Evolutionary conservation across 2,888 invertebrate species (phyloP).

Genomic region (Hirtodrosophila duncani): DNA sequence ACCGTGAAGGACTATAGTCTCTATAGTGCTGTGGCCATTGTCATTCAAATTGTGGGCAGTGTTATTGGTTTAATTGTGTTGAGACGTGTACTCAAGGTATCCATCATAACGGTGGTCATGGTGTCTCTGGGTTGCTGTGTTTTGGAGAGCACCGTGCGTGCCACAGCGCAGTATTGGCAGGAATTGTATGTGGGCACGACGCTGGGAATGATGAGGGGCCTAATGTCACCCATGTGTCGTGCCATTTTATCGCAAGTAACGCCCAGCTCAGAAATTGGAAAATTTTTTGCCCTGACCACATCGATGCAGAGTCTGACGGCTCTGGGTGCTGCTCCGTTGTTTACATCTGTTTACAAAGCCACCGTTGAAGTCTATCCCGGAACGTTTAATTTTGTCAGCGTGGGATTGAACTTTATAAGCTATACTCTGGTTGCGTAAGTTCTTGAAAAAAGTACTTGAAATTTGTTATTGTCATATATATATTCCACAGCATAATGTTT

Average conservation of each 20-base stretch:
- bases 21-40: slow-evolving; percentile 79
- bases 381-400: slow-evolving; percentile 81
- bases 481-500: slow-evolving; percentile 62
- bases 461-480: neutral
- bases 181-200: slow-evolving; percentile 74
- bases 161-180: slow-evolving; percentile 73
- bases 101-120: slow-evolving; percentile 72
- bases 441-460: too few species aligned
- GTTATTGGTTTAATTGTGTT: slow-evolving; percentile 81
- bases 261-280: slow-evolving; percentile 78
- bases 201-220: slow-evolving; percentile 73
- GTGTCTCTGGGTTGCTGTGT: slow-evolving; percentile 72
- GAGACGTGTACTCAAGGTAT: slow-evolving; percentile 76
- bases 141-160: slow-evolving; percentile 74
- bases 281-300: slow-evolving; percentile 84
- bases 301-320: slow-evolving; percentile 84
- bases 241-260: slow-evolving; percentile 76
- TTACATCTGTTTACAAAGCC: slow-evolving; percentile 82
- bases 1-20: slow-evolving; percentile 74
- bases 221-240: slow-evolving; percentile 76
- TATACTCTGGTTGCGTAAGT: slow-evolving; percentile 80
- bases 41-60: slow-evolving; percentile 81
- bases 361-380: slow-evolving; percentile 80
- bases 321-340: slow-evolving; percentile 82
- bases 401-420: slow-evolving; percentile 78